A percentile compares a stretch with the other conserved stretches of the same genome.
Conservation (phyloP, 2,888 invertebrate species). For the Hesperia comma region DNA sequence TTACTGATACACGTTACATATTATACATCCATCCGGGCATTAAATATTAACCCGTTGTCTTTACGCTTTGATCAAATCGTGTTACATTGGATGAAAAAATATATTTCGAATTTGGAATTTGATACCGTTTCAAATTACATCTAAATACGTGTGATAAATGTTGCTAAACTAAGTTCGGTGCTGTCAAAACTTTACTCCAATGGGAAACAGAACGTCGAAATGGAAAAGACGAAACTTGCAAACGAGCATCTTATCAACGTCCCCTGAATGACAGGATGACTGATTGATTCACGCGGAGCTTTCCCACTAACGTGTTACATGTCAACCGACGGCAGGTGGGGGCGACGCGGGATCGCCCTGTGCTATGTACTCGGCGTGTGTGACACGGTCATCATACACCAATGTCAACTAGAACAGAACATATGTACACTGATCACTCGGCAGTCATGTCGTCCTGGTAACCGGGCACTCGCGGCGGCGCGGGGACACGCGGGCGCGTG, state of each 20-base stretch:
- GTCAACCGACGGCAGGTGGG: conserved; percentile 45
- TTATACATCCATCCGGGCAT: not conserved
- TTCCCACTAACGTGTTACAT: conserved; percentile 42
- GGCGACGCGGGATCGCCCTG: conserved; percentile 27
- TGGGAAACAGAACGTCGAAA: conserved; percentile 7
- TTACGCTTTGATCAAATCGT: not conserved
- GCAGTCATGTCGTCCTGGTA: conserved; percentile 57
- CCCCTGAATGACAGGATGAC: conserved; percentile 51
- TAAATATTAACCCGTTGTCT: conserved; percentile 14
- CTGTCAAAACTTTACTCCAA: not conserved
- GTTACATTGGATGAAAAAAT: not conserved
- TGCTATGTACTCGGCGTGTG: conserved; percentile 18
- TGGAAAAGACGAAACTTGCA: conserved; percentile 4
- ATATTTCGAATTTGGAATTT: not conserved
- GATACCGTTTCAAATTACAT: not conserved
- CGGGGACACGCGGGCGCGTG: conserved; percentile 56
- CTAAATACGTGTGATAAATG: not conserved
- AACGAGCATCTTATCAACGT: conserved; percentile 41
- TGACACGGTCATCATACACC: conserved; percentile 19
- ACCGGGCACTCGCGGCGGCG: conserved; percentile 46
- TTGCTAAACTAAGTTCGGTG: conserved; percentile 14
- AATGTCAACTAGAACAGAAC: conserved; percentile 30
- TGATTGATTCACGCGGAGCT: conserved; percentile 54
- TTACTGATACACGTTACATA: conserved; percentile 5
- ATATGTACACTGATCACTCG: conserved; percentile 48